Conservation (phyloP, 1,140 invertebrate genomes). For the Brachionus manjavacas region DNA sequence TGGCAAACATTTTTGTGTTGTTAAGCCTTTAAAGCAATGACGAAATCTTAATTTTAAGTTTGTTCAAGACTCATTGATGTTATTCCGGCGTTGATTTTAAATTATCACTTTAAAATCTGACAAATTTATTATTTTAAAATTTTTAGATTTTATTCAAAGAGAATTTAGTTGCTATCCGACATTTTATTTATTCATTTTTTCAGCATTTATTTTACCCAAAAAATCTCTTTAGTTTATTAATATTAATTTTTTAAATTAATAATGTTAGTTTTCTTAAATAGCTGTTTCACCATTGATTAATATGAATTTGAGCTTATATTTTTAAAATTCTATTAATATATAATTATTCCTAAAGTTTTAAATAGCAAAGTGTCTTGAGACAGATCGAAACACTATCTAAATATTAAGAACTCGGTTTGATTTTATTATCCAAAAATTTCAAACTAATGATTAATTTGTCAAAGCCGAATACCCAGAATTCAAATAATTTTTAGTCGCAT, state of each 20-base stretch:
- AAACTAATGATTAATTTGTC: neutral
- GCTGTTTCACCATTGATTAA: too few species aligned
- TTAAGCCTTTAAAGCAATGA: neutral
- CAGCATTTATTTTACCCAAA: neutral
- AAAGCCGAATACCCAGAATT: neutral
- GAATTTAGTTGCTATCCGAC: neutral
- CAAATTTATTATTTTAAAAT: neutral
- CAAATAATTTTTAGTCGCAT: neutral
- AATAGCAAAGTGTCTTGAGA: neutral
- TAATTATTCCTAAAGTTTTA: neutral
- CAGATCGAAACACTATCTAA: neutral
- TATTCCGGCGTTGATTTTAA: neutral
- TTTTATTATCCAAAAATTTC: neutral
- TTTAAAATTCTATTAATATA: neutral
- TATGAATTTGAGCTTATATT: too few species aligned
- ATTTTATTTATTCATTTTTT: neutral
- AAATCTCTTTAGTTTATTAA: too few species aligned
- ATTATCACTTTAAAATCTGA: neutral
- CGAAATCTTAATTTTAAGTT: neutral
- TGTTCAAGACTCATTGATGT: neutral
- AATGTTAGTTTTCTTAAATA: too few species aligned
- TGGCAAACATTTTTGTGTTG: neutral
- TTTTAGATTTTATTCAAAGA: neutral
- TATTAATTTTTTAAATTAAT: too few species aligned
- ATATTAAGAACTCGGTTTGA: neutral